Base-by-base conservation (phyloP, 2,113 vertebrate species). In the Oenanthe oenanthe region DNA sequence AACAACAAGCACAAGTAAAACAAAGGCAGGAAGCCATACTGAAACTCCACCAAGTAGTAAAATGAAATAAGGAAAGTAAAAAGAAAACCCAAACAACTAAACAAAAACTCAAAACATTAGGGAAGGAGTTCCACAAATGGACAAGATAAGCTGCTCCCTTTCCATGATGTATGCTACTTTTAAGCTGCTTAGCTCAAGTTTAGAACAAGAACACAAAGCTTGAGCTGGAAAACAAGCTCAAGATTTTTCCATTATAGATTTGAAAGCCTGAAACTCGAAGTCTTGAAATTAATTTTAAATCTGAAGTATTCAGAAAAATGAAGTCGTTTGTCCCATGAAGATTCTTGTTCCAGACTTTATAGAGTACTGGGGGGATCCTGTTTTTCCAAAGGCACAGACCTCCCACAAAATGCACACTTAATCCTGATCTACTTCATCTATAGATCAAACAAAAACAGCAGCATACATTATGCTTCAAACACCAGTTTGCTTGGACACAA, bases 1-100 rank as follows among this genome's bases (percentile, higher is more conserved):
- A 87, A 92, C 61, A 96, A 95, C 91, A 93, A 93, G 92, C 56
- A 93, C 48, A 45, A 91, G 81, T 71, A 76, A 89, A 95, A 89
- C 38, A 82, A 96, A 95, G 73, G 76, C 85, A 94, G 94, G 92
- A 93, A 94, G 68, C 73, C 62, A 70, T 77, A 89, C 61, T 71
- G 65, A 74, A 78, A 93, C 14, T 91, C 57, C 72, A 78, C 79
- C 80, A 54, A 78, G 68, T 20, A 80, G 48, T 0, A 66, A 26
- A 93, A 95, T 80, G 63, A 91, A 85, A 76, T 38, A 74, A 76
- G 40, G 74, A 75, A 81, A 36, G 9, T 2, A 25, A 18, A 58
- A 60, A 84, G 36, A 15, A 5, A n/a, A 13, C 4, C 21, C 10
- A 61, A 89, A 60, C 34, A 56, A 56, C n/a, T 26, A 54, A 79